These are phyloP conservation scores for Gephyroberyx darwinii DNA, from an alignment of 2,797 vertebrate species.

Conservation along the genomic window DNA sequence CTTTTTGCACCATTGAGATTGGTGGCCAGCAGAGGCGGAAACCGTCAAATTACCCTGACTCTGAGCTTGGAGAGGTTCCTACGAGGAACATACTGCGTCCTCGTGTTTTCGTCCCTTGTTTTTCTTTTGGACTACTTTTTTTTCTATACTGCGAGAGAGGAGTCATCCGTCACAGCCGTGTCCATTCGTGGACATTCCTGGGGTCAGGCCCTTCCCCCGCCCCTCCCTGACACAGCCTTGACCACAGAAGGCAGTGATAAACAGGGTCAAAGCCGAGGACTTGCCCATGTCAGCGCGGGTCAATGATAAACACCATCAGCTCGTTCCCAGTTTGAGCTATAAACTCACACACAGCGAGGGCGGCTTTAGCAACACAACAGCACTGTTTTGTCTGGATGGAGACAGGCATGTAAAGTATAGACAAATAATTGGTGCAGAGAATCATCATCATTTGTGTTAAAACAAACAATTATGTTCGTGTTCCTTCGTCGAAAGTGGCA, in stretches of 20 bases:
- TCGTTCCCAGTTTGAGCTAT: constrained; percentile 26
- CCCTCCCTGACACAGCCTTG: constrained; percentile 58
- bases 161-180: constrained; percentile 36
- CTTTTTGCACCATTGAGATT: constrained; percentile 50
- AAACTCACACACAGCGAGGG: not conserved
- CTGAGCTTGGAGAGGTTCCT: constrained; percentile 2
- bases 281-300: constrained; percentile 40
- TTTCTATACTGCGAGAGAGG: constrained; percentile 1
- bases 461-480: constrained; percentile 5
- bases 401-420: not conserved
- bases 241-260: constrained; percentile 45
- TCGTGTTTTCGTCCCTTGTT: not conserved
- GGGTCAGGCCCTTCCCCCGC: constrained; percentile 6
- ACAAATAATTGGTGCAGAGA: not conserved
- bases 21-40: constrained; percentile 38
- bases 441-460: not conserved
- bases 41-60: constrained; percentile 20
- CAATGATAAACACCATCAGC: constrained; percentile 49
- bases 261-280: constrained; percentile 45
- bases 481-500: constrained; percentile 5
- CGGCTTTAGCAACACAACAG: not conserved
- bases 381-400: not conserved
- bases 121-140: not conserved
- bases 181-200: constrained; percentile 41
- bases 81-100: not conserved